A percentile compares a stretch with the other conserved stretches of the same genome.
These are phyloP conservation scores for Glaucopsyche alexis DNA, from an alignment of 2,888 invertebrate genomes.

Conservation along the genomic window DNA sequence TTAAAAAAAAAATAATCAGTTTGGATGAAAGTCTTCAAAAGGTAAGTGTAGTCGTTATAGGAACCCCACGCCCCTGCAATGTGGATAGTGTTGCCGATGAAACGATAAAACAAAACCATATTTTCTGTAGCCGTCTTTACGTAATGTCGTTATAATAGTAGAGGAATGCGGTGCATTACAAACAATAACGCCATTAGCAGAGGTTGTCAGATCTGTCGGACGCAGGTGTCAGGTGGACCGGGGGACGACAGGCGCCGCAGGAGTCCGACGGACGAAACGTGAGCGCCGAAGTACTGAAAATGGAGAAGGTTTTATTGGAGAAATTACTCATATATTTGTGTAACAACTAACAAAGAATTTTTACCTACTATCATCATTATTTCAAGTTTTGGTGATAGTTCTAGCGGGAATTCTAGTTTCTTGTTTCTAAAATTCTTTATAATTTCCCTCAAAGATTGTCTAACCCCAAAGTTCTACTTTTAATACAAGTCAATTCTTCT, in stretches of 20 bases:
- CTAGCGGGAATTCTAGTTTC: no score
- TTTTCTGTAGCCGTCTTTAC: not conserved
- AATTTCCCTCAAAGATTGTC: no score
- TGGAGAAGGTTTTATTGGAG: not conserved
- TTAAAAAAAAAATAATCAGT: no score
- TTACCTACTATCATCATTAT: no score
- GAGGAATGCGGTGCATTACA: not conserved
- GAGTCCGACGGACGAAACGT: constrained; percentile 11
- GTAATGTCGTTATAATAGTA: not conserved
- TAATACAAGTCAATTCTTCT: no score
- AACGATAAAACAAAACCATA: not conserved
- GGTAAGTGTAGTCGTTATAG: no score
- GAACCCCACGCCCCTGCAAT: no score
- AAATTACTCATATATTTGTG: not conserved
- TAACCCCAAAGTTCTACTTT: no score
- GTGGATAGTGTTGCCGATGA: not conserved
- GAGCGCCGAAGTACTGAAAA: not conserved
- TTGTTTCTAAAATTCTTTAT: no score
- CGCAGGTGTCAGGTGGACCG: not conserved
- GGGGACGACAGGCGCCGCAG: constrained; percentile 1
- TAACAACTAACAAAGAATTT: no score
- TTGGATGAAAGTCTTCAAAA: no score
- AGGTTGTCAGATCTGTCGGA: constrained; percentile 8
- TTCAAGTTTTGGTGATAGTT: no score
- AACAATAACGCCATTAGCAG: constrained; percentile 16